Evolutionary conservation across 35 echinoderm and acorn worm genomes (phyloP).

Genomic region (Nesometra sesokonis): DNA sequence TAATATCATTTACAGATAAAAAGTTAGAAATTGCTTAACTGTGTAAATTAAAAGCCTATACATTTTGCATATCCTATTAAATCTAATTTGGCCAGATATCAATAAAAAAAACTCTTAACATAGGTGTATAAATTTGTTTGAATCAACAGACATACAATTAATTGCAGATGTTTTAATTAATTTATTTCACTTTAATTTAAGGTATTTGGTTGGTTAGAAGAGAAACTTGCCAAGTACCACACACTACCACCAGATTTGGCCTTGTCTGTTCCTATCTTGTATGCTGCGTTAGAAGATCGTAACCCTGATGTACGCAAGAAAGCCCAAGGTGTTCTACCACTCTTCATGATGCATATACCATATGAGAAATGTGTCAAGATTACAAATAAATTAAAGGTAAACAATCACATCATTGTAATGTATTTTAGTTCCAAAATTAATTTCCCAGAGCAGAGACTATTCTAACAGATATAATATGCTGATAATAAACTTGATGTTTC

Average conservation of each 20-base stretch:
- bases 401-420: background rate
- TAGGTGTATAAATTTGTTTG: too few species aligned
- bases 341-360: conserved; percentile 91
- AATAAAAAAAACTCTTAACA: too few species aligned
- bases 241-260: conserved; percentile 63
- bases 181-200: background rate
- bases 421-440: background rate
- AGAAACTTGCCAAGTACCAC: conserved; percentile 63
- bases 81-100: too few species aligned
- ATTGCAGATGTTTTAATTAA: too few species aligned
- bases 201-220: conserved; percentile 84
- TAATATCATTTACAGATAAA: too few species aligned
- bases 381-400: conserved; percentile 88
- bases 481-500: too few species aligned
- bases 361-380: conserved; percentile 96
- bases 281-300: conserved; percentile 73
- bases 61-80: too few species aligned
- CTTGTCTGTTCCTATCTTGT: conserved; percentile 46
- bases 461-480: too few species aligned
- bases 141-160: too few species aligned
- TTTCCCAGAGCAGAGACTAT: background rate
- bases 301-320: conserved; percentile 96
- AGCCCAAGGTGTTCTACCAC: conserved; percentile 58
- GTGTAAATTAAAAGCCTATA: too few species aligned
- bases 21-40: too few species aligned